phyloP scores from a whole-genome alignment of 1,140 invertebrate species.

The Apis dorsata region DNA sequence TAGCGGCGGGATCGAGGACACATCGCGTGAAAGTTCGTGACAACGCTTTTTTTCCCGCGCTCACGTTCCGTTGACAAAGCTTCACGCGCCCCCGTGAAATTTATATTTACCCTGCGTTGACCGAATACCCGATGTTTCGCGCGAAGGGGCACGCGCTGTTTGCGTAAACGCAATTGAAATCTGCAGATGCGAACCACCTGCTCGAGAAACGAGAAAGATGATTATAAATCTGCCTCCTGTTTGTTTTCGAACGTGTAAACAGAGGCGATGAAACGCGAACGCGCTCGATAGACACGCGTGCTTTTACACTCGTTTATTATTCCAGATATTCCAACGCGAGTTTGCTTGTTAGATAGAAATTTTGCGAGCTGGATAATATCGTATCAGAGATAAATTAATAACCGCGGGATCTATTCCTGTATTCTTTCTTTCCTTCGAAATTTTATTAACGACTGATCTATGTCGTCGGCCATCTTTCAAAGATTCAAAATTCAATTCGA shows the following conservation, averaged over 20 bases:
- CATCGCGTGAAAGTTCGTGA: slow-evolving; percentile 17
- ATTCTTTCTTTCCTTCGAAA: too few relatives aligned
- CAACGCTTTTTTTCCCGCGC: slow-evolving; percentile 21
- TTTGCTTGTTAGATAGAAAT: background rate
- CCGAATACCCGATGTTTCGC: slow-evolving; percentile 14
- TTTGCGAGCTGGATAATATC: background rate
- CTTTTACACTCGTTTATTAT: slow-evolving; percentile 16
- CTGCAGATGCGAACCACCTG: slow-evolving; percentile 32
- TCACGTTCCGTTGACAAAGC: slow-evolving; percentile 55
- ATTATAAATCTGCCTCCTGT: slow-evolving; percentile 10
- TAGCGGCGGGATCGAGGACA: slow-evolving; percentile 20
- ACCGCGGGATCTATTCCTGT: background rate
- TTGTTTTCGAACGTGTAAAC: slow-evolving; percentile 13
- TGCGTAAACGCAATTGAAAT: slow-evolving; percentile 48
- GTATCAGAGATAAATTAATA: too few relatives aligned
- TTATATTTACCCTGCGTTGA: slow-evolving; percentile 57
- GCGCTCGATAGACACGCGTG: background rate
- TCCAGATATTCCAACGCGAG: background rate
- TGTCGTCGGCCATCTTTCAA: too few relatives aligned
- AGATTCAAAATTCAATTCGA: too few relatives aligned
- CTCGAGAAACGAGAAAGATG: slow-evolving; percentile 39
- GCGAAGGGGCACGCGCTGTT: slow-evolving; percentile 38
- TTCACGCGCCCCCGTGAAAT: slow-evolving; percentile 42
- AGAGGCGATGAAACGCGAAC: slow-evolving; percentile 5
- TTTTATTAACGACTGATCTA: too few relatives aligned